These are phyloP conservation scores for Stratiomys singularior DNA, from an alignment of 2,888 invertebrate genomes.

Conservation along the genomic window DNA sequence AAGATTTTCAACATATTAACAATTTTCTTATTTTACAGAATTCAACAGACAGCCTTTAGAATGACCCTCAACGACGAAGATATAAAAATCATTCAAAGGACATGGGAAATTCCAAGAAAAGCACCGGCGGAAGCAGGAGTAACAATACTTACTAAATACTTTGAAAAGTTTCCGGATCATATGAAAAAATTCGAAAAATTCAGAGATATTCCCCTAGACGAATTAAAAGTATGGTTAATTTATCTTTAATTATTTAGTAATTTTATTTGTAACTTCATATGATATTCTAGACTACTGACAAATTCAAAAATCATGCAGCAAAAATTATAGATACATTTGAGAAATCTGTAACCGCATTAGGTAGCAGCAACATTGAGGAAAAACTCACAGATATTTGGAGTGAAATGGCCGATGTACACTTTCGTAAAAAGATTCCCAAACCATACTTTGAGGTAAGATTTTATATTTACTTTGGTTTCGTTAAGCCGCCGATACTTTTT, in stretches of 20 bases:
- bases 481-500: neutral
- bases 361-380: conserved; percentile 57
- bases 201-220: conserved; percentile 59
- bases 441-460: conserved; percentile 60
- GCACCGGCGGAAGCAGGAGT: conserved; percentile 62
- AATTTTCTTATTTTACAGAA: too few relatives aligned
- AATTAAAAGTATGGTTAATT: conserved; percentile 58
- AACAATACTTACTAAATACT: conserved; percentile 60
- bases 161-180: conserved; percentile 63
- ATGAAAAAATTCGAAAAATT: conserved; percentile 62
- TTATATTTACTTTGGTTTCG: neutral
- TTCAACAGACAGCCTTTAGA: conserved; percentile 2
- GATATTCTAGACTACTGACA: conserved; percentile 57
- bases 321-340: conserved; percentile 62
- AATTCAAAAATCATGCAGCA: conserved; percentile 61
- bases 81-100: conserved; percentile 61
- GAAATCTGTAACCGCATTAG: conserved; percentile 61
- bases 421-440: conserved; percentile 60
- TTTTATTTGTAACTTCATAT: neutral
- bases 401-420: conserved; percentile 59
- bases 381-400: conserved; percentile 60
- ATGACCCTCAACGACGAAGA: conserved; percentile 60
- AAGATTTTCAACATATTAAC: too few relatives aligned
- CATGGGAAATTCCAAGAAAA: conserved; percentile 63
- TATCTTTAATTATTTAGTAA: neutral